Percentiles rank a stretch among this genome's conserved stretches.
Conservation (phyloP, 2,113 vertebrate species). For the Eublepharis macularius region DNA sequence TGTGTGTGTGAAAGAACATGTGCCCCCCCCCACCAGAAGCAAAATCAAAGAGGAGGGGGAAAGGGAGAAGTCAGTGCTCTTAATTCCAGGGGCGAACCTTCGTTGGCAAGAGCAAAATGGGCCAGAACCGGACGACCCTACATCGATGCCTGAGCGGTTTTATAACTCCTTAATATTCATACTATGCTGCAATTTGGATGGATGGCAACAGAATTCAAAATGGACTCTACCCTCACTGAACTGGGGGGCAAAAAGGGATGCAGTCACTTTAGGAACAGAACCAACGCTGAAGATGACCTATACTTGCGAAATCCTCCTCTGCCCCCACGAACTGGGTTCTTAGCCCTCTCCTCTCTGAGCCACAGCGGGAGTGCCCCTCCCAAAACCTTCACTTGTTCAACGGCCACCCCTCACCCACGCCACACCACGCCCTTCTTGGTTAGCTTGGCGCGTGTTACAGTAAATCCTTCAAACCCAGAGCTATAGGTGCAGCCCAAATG, state of each 20-base stretch:
- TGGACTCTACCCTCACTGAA: neutral
- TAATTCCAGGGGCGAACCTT: neutral
- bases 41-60: too few species aligned
- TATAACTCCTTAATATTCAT: neutral
- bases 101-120: neutral
- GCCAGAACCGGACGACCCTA: neutral
- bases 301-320: too few species aligned
- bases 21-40: too few species aligned
- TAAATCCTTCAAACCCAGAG: neutral
- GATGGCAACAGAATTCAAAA: too few species aligned
- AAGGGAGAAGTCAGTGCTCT: too few species aligned
- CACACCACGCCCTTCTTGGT: neutral
- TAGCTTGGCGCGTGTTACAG: neutral
- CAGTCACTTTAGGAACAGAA: neutral
- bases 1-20: neutral
- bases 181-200: neutral
- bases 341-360: conserved; percentile 12
- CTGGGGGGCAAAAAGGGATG: neutral
- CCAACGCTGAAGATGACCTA: neutral
- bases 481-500: too few species aligned
- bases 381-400: neutral
- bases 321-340: too few species aligned
- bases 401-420: neutral
- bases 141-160: neutral
- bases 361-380: neutral